Percentiles rank a stretch among this genome's conserved stretches.
Conservation (phyloP, 2,888 invertebrate species). For the Melolontha melolontha region DNA sequence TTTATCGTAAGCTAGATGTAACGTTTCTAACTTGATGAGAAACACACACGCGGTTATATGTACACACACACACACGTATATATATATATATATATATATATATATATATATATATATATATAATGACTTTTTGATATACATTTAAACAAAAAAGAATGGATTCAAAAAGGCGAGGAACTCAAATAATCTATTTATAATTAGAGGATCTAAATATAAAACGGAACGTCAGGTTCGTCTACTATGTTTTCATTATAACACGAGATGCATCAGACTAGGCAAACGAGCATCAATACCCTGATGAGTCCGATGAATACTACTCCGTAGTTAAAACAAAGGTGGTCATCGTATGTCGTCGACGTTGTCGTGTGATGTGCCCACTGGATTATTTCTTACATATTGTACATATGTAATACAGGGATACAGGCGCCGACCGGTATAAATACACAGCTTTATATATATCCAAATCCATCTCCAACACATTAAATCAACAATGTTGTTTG, state of each 20-base stretch:
- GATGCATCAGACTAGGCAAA: slow-evolving; percentile 1
- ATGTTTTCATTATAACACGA: slow-evolving; percentile 30
- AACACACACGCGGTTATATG: not conserved
- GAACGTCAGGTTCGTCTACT: slow-evolving; percentile 20
- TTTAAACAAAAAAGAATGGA: slow-evolving; percentile 21
- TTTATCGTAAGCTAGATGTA: slow-evolving; percentile 5
- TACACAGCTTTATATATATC: not conserved
- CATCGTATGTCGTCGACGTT: slow-evolving; percentile 10
- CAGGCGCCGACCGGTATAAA: not conserved
- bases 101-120: not conserved
- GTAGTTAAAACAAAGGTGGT: slow-evolving; percentile 19
- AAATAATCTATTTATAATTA: slow-evolving; percentile 38
- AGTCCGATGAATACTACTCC: slow-evolving; percentile 8
- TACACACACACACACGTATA: not conserved
- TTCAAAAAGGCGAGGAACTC: slow-evolving; percentile 23
- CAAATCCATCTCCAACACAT: not conserved
- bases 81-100: not conserved
- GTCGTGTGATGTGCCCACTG: too few species aligned
- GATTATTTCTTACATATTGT: not conserved
- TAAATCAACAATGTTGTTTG: slow-evolving; percentile 21
- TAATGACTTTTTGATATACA: slow-evolving; percentile 24
- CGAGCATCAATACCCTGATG: too few species aligned
- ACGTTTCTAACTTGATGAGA: slow-evolving; percentile 20
- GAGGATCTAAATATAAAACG: slow-evolving; percentile 34
- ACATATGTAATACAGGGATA: not conserved